Conservation (phyloP, 2,888 invertebrate species). For the Cheilosia pagana region DNA sequence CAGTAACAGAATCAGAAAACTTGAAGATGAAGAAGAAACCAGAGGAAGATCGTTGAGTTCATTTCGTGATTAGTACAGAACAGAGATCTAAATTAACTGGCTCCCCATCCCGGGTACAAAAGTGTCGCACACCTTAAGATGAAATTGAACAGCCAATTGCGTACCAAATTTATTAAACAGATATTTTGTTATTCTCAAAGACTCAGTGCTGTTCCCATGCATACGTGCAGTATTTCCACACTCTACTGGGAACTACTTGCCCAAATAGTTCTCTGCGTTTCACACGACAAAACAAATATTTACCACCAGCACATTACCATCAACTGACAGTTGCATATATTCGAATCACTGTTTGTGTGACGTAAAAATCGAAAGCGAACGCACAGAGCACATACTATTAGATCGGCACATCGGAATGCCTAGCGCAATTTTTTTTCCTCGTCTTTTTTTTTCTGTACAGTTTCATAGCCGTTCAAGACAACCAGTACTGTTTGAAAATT, state of each 20-base stretch:
- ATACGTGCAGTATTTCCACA: conserved; percentile 16
- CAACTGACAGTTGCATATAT: conserved; percentile 72
- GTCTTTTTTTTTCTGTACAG: conserved; percentile 18
- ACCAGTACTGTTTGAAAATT: conserved; percentile 66
- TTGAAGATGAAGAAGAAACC: too few relatives aligned
- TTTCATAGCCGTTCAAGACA: conserved; percentile 38
- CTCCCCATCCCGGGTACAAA: too few relatives aligned
- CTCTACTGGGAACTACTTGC: conserved; percentile 12
- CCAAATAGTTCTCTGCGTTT: conserved; percentile 61
- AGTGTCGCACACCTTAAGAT: too few relatives aligned
- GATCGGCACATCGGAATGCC: conserved; percentile 60
- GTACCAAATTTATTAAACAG: too few relatives aligned
- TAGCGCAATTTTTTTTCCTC: conserved; percentile 30
- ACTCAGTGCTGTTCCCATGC: background rate
- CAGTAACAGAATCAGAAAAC: too few relatives aligned
- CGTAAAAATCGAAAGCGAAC: conserved; percentile 74
- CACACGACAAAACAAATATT: conserved; percentile 65
- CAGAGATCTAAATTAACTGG: too few relatives aligned
- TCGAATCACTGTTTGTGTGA: conserved; percentile 64
- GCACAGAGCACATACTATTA: conserved; percentile 50
- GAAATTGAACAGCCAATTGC: too few relatives aligned
- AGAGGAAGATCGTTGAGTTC: too few relatives aligned
- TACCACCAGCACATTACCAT: conserved; percentile 54
- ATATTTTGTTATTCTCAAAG: too few relatives aligned
- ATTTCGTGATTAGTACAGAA: too few relatives aligned